Base-by-base conservation (phyloP, 2,888 invertebrate genomes). In the Caenorhabditis wallacei region DNA sequence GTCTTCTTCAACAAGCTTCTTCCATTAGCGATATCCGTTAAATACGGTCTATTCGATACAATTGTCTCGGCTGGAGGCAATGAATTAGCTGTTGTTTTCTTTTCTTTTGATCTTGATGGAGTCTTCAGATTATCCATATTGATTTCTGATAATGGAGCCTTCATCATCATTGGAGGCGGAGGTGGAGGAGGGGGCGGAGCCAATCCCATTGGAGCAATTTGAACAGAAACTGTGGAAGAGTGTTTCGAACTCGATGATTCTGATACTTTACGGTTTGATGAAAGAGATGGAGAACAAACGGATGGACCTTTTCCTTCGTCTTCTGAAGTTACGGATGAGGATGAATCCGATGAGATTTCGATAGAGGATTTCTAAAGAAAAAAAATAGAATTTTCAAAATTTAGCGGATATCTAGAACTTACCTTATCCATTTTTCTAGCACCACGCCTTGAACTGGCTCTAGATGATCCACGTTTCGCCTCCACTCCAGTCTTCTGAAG, bases 241-340 rank as follows among this genome's bases (percentile, higher is more conserved):
- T 26, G 26, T 51, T 64, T 53, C 8, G 66, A 53, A 18, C 40
- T 37, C 2, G 46, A 54, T 10, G 54, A 37, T 20, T 75, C 68
- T 13, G 59, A 51, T 2, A 59, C 57, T 56, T 69, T 75, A 30
- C 64, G 40, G 2, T 71, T 35, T 7, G 51, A n/a, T 16, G 82
- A 69, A 7, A 56, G 43, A 0, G 82, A 57, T 20, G 83, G 83
- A 4, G 78, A 78, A 46, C 71, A 83, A 20, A 83, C 57, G 8
- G 83, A 83, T 8, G 70, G 69, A 1, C 83, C 83, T 71, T 83
- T 83, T 22, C 83, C 83, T 54, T 83, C 83, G 46, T 83, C 83
- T 68, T 83, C 83, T 1, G 83, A 83, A 11, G 43, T 13, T 0
- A 64, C 74, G 1, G 78, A 74, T 1, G 78, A 82, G 5, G 79